Evolutionary conservation across 2,113 vertebrate species (phyloP).

Genomic region (Nyctereutes procyonoides): DNA sequence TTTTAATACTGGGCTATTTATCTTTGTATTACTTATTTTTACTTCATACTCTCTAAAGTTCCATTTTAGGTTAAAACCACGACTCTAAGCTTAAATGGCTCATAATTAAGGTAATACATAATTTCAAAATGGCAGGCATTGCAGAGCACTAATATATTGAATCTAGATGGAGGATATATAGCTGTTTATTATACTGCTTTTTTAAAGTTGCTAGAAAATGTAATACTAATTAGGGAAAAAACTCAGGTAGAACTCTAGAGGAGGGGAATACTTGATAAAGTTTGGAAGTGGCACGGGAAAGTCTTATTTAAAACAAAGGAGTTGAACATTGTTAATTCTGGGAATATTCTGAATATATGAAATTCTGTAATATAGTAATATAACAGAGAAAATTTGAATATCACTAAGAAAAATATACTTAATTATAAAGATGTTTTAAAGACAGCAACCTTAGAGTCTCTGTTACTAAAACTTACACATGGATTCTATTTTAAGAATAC

Average conservation of each 20-base stretch:
- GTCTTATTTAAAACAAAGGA: neutral
- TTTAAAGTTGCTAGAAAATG: neutral
- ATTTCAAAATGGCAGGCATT: neutral
- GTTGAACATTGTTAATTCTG: neutral
- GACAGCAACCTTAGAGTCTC: neutral
- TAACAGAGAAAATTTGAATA: neutral
- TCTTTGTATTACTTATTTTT: neutral
- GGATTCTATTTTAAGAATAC: constrained; percentile 6
- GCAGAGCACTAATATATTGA: neutral
- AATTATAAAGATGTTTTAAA: neutral
- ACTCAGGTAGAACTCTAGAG: neutral
- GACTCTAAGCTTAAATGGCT: neutral
- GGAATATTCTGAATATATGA: neutral
- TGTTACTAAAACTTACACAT: neutral
- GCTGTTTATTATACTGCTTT: neutral
- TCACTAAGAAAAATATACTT: constrained; percentile 8
- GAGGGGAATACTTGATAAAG: neutral
- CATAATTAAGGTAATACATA: neutral
- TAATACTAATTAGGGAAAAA: neutral
- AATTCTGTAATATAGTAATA: neutral
- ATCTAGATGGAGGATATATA: neutral
- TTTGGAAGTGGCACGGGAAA: neutral
- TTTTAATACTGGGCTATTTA: neutral
- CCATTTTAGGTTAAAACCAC: neutral
- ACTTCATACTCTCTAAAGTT: neutral